A percentile compares a stretch with the other conserved stretches of the same genome.
These are phyloP conservation scores for Mastomys natalensis DNA, from an alignment of 2,113 vertebrate genomes.

Conservation along the genomic window DNA sequence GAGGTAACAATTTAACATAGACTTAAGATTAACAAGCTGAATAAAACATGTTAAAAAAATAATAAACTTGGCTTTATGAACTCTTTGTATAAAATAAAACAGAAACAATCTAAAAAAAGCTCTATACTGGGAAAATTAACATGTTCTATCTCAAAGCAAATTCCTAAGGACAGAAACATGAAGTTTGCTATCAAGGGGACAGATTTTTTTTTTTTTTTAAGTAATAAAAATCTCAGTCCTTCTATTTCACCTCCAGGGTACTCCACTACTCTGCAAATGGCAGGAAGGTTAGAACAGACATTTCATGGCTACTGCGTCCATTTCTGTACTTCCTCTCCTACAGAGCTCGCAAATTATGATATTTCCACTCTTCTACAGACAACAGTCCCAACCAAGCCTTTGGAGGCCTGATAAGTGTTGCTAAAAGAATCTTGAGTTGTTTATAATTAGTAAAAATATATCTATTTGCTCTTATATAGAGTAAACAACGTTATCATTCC, in stretches of 20 bases:
- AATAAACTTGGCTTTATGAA: slow-evolving; percentile 70
- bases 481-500: background rate
- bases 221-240: slow-evolving; percentile 42
- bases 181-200: slow-evolving; percentile 10
- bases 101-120: slow-evolving; percentile 71
- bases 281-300: background rate
- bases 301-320: background rate
- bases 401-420: background rate
- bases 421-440: background rate
- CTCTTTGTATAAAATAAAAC: slow-evolving; percentile 75
- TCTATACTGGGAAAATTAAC: slow-evolving; percentile 61
- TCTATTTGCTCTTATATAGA: background rate
- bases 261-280: background rate
- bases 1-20: slow-evolving; percentile 88
- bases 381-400: background rate
- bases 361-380: slow-evolving; percentile 12
- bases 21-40: slow-evolving; percentile 73
- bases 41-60: slow-evolving; percentile 77
- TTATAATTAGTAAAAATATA: background rate
- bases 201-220: background rate
- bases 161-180: background rate
- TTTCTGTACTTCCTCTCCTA: slow-evolving; percentile 13
- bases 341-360: background rate
- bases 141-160: slow-evolving; percentile 56
- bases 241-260: background rate